Evolutionary conservation across 2,797 vertebrate species (phyloP).

Genomic region (Mus spretus): DNA sequence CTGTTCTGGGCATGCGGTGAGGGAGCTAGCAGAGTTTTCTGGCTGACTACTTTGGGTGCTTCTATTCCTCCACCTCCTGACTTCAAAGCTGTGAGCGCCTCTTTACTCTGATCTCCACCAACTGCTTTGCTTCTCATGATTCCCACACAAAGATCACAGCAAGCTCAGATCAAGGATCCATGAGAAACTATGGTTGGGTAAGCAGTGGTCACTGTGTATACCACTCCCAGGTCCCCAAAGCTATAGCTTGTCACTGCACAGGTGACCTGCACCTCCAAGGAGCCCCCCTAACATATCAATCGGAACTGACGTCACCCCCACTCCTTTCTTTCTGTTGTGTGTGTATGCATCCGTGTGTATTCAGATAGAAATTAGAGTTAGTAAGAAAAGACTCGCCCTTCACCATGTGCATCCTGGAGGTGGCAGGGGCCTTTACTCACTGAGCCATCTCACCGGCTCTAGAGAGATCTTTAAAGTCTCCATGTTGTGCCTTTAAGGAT

Average conservation of each 20-base stretch:
- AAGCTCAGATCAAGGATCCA: not conserved
- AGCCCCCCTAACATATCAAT: not conserved
- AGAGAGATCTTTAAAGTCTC: not conserved
- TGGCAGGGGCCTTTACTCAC: not conserved
- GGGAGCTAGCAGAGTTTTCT: too few relatives aligned
- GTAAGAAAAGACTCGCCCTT: not conserved
- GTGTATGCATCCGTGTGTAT: not conserved
- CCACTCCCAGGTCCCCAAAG: not conserved
- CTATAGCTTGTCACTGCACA: too few relatives aligned
- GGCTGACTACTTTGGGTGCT: not conserved
- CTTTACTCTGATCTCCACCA: not conserved
- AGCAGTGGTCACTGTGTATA: too few relatives aligned
- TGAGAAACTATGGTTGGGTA: not conserved
- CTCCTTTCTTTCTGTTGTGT: not conserved
- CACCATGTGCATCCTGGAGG: not conserved
- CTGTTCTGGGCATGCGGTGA: not conserved
- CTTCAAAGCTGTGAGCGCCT: not conserved
- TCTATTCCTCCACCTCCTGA: not conserved
- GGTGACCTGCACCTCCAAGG: not conserved
- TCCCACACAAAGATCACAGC: not conserved
- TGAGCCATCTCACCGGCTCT: not conserved
- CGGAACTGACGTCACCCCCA: not conserved
- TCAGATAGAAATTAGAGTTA: not conserved
- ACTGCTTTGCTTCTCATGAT: not conserved
- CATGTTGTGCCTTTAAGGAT: too few relatives aligned